Percentiles rank a stretch among this genome's conserved stretches.
Conservation (phyloP, 2,113 vertebrate species). For the Mungos mungo region DNA sequence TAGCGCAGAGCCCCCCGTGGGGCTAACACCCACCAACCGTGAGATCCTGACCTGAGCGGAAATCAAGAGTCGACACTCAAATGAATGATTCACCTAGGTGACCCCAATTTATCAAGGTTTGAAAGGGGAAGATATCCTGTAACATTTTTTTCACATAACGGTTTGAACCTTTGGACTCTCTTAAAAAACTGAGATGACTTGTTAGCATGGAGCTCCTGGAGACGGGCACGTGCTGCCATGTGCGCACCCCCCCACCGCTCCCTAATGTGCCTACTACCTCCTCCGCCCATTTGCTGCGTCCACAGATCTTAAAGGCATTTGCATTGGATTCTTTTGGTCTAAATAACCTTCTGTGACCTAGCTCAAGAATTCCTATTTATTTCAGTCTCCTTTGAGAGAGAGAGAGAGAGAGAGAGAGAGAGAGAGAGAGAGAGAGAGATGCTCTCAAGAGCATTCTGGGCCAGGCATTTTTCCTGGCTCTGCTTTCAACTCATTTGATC, state of each 20-base stretch:
- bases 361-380: not conserved
- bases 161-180: not conserved
- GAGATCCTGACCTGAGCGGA: not conserved
- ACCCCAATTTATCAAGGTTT: not conserved
- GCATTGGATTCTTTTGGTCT: not conserved
- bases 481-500: not conserved
- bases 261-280: not conserved
- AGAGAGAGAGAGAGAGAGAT: not conserved
- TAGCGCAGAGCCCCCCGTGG: too few species aligned
- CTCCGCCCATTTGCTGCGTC: not conserved
- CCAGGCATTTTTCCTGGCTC: not conserved
- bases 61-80: not conserved
- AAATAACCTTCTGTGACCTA: not conserved
- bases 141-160: not conserved
- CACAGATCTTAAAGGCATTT: not conserved
- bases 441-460: not conserved
- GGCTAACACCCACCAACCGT: not conserved
- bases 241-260: not conserved
- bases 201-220: not conserved
- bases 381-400: not conserved
- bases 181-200: not conserved
- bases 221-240: not conserved
- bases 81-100: too few species aligned
- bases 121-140: not conserved
- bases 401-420: too few species aligned